Conservation (phyloP, 2,113 vertebrate species). For the Ariopsis seemanni region DNA sequence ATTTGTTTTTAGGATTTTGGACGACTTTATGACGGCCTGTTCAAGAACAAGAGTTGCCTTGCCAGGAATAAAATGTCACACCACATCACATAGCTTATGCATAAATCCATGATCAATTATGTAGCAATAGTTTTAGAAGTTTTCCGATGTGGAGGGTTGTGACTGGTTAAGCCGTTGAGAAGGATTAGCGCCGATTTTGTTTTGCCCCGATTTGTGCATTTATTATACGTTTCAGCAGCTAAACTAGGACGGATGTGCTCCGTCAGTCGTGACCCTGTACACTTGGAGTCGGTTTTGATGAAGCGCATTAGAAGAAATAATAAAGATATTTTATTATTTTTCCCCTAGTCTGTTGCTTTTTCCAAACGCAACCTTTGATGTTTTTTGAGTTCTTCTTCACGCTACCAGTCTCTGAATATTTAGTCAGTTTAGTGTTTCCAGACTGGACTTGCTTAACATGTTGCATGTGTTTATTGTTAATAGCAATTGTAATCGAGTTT, state of each 20-base stretch:
- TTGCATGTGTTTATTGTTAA: not conserved
- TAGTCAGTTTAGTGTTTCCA: not conserved
- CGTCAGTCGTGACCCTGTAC: not conserved
- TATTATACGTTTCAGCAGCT: not conserved
- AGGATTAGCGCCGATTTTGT: not conserved
- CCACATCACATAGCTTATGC: not conserved
- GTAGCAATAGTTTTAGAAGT: not conserved
- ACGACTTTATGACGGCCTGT: not conserved
- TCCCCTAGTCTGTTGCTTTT: not conserved
- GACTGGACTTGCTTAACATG: not conserved
- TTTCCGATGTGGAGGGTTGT: not conserved
- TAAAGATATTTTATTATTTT: too few species aligned
- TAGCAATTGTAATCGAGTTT: not conserved
- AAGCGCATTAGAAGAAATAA: not conserved
- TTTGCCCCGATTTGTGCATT: not conserved
- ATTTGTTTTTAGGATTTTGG: constrained; percentile 11
- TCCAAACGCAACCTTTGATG: not conserved
- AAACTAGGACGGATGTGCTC: not conserved
- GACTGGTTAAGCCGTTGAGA: not conserved
- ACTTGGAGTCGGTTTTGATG: not conserved
- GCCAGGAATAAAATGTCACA: constrained; percentile 27
- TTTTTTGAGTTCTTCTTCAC: not conserved
- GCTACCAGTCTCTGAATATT: not conserved
- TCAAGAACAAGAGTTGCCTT: not conserved
- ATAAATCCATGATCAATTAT: not conserved